Percentiles rank a stretch among this genome's conserved stretches.
Evolutionary conservation across 2,888 invertebrate species (phyloP).

Genomic region (Liodrosophila aerea): DNA sequence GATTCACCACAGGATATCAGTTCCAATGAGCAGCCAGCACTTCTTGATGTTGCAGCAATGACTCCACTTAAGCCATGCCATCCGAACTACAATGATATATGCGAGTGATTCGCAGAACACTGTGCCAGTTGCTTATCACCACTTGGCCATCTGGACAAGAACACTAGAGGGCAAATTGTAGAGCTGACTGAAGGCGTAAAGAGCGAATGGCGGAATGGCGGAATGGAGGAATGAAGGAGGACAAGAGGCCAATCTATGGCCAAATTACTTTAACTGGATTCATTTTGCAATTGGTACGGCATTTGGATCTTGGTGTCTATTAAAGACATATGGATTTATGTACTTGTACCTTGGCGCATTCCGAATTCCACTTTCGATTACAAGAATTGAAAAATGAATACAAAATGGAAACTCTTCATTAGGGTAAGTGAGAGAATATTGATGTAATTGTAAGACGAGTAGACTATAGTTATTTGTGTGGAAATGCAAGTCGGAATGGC

Average conservation of each 20-base stretch:
- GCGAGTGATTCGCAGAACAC: too few relatives aligned
- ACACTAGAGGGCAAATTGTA: not conserved
- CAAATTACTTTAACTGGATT: conserved; percentile 70
- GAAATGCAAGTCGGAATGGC: too few relatives aligned
- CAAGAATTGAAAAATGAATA: too few relatives aligned
- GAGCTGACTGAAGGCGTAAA: not conserved
- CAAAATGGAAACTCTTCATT: too few relatives aligned
- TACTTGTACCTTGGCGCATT: not conserved
- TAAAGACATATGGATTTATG: not conserved
- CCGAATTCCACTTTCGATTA: too few relatives aligned
- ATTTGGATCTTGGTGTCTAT: conserved; percentile 7
- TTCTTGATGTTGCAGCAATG: too few relatives aligned
- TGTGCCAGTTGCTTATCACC: conserved; percentile 38
- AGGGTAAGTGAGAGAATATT: too few relatives aligned
- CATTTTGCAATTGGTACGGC: conserved; percentile 64
- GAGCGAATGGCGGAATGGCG: not conserved
- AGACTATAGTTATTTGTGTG: too few relatives aligned
- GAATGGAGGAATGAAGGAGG: not conserved
- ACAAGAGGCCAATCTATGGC: conserved; percentile 48
- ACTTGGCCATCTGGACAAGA: conserved; percentile 44
- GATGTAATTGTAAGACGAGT: too few relatives aligned
- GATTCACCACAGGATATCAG: too few relatives aligned
- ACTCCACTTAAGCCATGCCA: not conserved
- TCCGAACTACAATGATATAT: not conserved
- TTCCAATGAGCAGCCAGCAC: too few relatives aligned